A percentile compares a stretch with the other conserved stretches of the same genome.
Conservation (phyloP, 2,113 vertebrate species). For the Muntiacus muntjak region DNA sequence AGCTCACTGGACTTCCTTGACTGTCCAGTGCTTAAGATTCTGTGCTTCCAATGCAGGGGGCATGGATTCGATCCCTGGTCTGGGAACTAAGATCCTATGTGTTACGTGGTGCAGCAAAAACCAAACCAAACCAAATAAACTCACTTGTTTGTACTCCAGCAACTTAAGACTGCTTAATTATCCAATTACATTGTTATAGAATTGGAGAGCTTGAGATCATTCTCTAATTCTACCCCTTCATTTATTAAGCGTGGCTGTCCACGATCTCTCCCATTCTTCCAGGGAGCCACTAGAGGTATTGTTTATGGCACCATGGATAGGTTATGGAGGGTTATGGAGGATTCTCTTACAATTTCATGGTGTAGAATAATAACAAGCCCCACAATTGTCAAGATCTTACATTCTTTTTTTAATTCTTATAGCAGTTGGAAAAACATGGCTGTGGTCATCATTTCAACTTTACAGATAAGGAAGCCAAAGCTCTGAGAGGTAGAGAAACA, state of each 20-base stretch:
- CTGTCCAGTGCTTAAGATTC: background rate
- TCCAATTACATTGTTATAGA: background rate
- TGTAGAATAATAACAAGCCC: background rate
- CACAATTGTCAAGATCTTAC: background rate
- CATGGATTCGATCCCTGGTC: background rate
- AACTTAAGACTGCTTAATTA: background rate
- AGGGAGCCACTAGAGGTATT: background rate
- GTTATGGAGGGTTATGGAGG: background rate
- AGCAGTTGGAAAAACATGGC: background rate
- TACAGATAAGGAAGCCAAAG: background rate
- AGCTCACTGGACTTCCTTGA: background rate
- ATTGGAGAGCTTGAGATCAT: background rate
- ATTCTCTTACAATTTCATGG: constrained; percentile 3
- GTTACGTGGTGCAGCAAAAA: background rate
- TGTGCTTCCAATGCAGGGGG: background rate
- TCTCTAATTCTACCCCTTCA: background rate
- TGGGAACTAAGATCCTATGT: background rate
- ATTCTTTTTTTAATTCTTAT: background rate
- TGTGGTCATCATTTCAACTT: background rate
- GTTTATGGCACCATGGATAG: background rate
- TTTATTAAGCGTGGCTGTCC: background rate
- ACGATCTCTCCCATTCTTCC: background rate
- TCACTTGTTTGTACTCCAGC: background rate
- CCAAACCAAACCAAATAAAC: background rate
- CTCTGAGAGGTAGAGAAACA: background rate